These are phyloP conservation scores for Ctenodactylus gundi DNA, from an alignment of 2,113 vertebrate genomes.

Conservation along the genomic window DNA sequence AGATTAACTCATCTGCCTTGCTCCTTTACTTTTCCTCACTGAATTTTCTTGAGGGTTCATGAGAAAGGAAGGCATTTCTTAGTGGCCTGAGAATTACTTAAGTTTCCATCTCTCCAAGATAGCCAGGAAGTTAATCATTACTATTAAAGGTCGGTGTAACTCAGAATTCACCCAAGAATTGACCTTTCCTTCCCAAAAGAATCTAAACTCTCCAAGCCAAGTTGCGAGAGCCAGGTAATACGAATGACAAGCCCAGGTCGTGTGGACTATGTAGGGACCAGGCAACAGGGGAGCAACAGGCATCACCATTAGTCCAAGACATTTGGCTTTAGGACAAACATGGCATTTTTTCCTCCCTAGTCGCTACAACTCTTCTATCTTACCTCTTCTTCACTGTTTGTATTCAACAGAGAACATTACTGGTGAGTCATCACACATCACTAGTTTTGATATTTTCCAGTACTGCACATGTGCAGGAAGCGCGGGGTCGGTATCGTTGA, in stretches of 20 bases:
- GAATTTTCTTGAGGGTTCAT: neutral
- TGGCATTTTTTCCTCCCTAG: neutral
- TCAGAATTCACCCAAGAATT: neutral
- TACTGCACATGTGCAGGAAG: neutral
- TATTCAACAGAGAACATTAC: neutral
- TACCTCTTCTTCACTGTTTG: neutral
- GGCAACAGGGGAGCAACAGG: neutral
- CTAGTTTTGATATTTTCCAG: neutral
- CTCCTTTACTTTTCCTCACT: neutral
- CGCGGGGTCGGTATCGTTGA: neutral
- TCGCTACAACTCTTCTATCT: neutral
- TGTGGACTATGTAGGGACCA: neutral
- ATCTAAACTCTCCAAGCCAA: neutral
- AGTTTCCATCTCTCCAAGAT: conserved; percentile 14
- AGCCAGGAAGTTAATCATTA: conserved; percentile 33
- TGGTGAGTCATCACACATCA: neutral
- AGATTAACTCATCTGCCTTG: neutral
- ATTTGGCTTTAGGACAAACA: neutral
- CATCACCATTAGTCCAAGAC: neutral
- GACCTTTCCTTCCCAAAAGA: neutral
- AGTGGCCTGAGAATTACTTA: neutral
- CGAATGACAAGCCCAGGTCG: neutral
- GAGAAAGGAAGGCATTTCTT: neutral
- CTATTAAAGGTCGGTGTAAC: neutral
- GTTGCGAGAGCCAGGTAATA: neutral